Percentiles rank a stretch among this genome's conserved stretches.
These are phyloP conservation scores for Aplysina aerophoba DNA, from an alignment of 37 sponge, comb jelly and placozoan species.

Conservation along the genomic window DNA sequence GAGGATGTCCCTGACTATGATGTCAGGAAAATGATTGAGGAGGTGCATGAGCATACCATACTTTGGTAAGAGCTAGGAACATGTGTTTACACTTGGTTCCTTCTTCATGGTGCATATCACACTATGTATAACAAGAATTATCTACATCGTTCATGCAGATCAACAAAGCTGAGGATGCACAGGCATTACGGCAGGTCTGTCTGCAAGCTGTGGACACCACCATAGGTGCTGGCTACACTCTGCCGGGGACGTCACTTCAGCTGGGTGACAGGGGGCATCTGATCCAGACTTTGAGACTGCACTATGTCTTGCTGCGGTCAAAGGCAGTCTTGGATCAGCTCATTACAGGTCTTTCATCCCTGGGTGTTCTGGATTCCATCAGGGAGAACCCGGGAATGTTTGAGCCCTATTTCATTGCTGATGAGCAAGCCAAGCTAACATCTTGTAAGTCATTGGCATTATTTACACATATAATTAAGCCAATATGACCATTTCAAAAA, in stretches of 20 bases:
- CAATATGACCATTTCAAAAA: too few species aligned
- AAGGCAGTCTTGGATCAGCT: slow-evolving; percentile 24
- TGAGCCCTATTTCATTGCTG: neutral
- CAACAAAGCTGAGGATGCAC: neutral
- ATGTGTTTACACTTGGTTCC: too few species aligned
- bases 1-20: slow-evolving; percentile 19
- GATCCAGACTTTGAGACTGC: neutral
- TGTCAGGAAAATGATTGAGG: too few species aligned
- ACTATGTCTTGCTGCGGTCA: neutral
- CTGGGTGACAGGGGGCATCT: neutral
- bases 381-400: neutral
- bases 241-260: neutral
- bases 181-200: neutral
- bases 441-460: too few species aligned
- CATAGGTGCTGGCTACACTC: neutral
- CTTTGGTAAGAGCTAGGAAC: too few species aligned
- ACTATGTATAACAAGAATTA: neutral
- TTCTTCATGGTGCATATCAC: too few species aligned
- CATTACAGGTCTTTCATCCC: neutral
- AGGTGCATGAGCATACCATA: too few species aligned
- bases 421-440: neutral
- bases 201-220: neutral
- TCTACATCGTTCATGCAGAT: neutral
- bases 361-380: neutral
- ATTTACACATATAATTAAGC: too few species aligned